phyloP scores from a whole-genome alignment of 2,797 vertebrate genomes.

The Euphonia xanthogaster region DNA sequence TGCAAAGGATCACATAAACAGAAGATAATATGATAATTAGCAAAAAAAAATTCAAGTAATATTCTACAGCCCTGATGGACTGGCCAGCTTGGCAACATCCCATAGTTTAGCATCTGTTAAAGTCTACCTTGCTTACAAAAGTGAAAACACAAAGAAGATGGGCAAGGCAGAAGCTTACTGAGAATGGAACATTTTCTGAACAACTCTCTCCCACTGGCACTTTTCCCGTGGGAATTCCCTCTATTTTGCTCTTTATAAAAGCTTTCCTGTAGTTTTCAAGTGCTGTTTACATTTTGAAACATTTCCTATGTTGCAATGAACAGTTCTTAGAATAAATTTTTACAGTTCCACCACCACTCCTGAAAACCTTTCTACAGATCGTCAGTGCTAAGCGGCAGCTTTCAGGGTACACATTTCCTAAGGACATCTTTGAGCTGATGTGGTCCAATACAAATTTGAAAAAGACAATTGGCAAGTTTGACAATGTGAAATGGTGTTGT shows the following conservation, averaged over 20 bases:
- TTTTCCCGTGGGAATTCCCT: not conserved
- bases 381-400: not conserved
- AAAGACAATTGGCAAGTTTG: not conserved
- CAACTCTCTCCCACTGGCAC: not conserved
- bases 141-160: not conserved
- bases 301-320: not conserved
- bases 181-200: not conserved
- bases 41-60: not conserved
- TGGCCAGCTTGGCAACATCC: not conserved
- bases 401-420: not conserved
- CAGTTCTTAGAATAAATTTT: not conserved
- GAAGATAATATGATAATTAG: not conserved
- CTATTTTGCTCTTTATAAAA: not conserved
- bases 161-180: not conserved
- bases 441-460: not conserved
- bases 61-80: not conserved
- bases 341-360: not conserved
- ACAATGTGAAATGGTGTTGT: not conserved
- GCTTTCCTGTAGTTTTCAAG: not conserved
- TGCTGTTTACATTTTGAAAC: not conserved
- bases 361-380: not conserved
- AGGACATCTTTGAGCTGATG: not conserved
- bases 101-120: not conserved
- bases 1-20: not conserved
- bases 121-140: not conserved